Base-by-base conservation (phyloP, 2,888 invertebrate genomes). In the Pseudococcus viburni region DNA sequence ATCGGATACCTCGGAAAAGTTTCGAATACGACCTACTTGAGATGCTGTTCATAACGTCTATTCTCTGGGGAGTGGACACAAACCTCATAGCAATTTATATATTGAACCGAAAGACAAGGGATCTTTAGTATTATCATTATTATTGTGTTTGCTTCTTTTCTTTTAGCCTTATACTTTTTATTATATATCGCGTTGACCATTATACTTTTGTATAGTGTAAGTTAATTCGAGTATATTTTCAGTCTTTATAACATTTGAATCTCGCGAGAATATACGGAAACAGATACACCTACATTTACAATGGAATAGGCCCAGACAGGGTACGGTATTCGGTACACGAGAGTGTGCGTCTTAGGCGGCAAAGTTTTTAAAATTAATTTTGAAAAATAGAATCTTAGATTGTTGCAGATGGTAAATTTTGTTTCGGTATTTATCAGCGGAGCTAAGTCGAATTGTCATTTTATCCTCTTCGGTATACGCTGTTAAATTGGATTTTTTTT, bases 21-120 rank as follows among this genome's bases (percentile, higher is more conserved):
- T 84, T 51, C 17, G 19, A 84, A 46, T 26, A 55, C 22, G 19
- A 84, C 46, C 48, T 84, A 48, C 86, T 77, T 87, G 77, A 73
- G 73, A 87, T 87, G 86, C 86, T 77, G 77, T 87, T 77, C 77
- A 87, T 73, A 87, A 51, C 73, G 48, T 48, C 8, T 48, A 15
- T n/a, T 48, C 86, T 64, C 86, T 51, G 17, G 73, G 86, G 77
- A 87, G 46, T 87, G 77, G 86, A 77, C 86, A 87, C 86, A 87
- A 87, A 77, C 51, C 86, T 87, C 86, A 77, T 22, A 87, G 77
- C 86, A 87, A 87, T 87, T 87, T 87, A 87, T 87, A 87, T 42
- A 87, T 87, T 87, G 73, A 77, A 68, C 51, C 86, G 39, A 77
- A 77, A 85, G 85, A 85, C 59, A 64, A 85, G 55, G 39, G 46